Conservation (phyloP, 2,888 invertebrate species). For the Stomorhina lunata region DNA sequence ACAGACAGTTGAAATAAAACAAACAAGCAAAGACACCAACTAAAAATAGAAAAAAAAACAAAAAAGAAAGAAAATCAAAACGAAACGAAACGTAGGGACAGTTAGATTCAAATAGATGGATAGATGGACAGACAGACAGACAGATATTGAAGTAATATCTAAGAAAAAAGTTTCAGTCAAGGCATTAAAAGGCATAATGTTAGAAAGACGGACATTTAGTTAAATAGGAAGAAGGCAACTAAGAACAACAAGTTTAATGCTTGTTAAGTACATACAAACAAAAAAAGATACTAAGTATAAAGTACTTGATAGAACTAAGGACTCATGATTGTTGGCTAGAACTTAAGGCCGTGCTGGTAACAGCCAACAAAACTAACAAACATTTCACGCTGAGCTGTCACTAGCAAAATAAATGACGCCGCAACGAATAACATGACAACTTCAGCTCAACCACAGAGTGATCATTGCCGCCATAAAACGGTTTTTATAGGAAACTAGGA, state of each 20-base stretch:
- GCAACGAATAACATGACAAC: constrained; percentile 69
- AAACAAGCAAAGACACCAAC: constrained; percentile 29
- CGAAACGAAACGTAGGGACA: constrained; percentile 41
- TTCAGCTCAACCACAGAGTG: constrained; percentile 57
- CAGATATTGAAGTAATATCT: constrained; percentile 10
- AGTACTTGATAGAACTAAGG: constrained; percentile 7
- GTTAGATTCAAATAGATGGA: constrained; percentile 52
- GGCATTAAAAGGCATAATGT: constrained; percentile 15
- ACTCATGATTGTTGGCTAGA: constrained; percentile 34
- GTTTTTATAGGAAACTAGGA: constrained; percentile 53
- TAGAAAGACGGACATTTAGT: background rate
- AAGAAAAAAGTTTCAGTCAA: constrained; percentile 61
- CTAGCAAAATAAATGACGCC: constrained; percentile 78
- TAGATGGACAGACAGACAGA: constrained; percentile 8
- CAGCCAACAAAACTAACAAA: constrained; percentile 54
- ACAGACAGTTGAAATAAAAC: constrained; percentile 8
- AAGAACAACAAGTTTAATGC: constrained; percentile 1
- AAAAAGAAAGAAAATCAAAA: background rate
- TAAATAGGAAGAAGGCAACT: constrained; percentile 1
- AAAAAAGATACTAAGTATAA: too few relatives aligned
- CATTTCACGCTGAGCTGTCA: constrained; percentile 79
- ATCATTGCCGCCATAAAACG: constrained; percentile 61
- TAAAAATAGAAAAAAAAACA: constrained; percentile 12
- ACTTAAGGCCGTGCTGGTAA: constrained; percentile 11
- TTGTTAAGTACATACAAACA: too few relatives aligned